A percentile compares a stretch with the other conserved stretches of the same genome.
Conservation (phyloP, 2,888 invertebrate genomes). For the Pharmacophagus antenor region DNA sequence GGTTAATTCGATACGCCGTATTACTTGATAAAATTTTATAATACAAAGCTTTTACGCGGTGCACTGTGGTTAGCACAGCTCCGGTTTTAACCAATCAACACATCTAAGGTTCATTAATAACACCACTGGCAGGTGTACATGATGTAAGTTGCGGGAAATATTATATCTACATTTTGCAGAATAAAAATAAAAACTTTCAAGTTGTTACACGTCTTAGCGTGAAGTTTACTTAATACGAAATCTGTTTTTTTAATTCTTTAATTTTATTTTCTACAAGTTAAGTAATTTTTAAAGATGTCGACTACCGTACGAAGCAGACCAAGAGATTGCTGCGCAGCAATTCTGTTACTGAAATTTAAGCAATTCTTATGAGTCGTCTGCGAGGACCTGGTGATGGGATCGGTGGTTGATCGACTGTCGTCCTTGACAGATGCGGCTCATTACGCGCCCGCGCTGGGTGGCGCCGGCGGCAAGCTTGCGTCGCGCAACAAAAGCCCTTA, state of each 20-base stretch:
- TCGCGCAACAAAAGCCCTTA: conserved; percentile 42
- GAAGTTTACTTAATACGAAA: background rate
- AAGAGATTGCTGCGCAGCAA: conserved; percentile 19
- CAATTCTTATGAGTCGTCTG: conserved; percentile 25
- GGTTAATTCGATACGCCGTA: background rate
- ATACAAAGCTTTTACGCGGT: background rate
- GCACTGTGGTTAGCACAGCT: conserved; percentile 4
- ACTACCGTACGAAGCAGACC: background rate
- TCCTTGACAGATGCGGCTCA: conserved; percentile 70
- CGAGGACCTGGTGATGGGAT: conserved; percentile 41
- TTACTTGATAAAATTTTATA: background rate
- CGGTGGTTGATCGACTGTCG: conserved; percentile 59
- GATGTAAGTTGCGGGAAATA: conserved; percentile 21
- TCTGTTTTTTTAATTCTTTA: background rate
- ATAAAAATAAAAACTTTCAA: conserved; percentile 9
- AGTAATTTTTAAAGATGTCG: background rate
- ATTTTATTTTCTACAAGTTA: background rate
- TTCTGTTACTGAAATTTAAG: conserved; percentile 2
- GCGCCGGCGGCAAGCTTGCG: conserved; percentile 39
- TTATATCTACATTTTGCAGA: conserved; percentile 18
- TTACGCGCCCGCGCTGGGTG: conserved; percentile 68
- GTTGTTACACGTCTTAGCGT: background rate
- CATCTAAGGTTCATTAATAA: conserved; percentile 27
- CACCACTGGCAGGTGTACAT: conserved; percentile 18
- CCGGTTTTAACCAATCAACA: conserved; percentile 25